These are phyloP conservation scores for Digitonthophagus gazella DNA, from an alignment of 2,888 invertebrate genomes.

Conservation along the genomic window DNA sequence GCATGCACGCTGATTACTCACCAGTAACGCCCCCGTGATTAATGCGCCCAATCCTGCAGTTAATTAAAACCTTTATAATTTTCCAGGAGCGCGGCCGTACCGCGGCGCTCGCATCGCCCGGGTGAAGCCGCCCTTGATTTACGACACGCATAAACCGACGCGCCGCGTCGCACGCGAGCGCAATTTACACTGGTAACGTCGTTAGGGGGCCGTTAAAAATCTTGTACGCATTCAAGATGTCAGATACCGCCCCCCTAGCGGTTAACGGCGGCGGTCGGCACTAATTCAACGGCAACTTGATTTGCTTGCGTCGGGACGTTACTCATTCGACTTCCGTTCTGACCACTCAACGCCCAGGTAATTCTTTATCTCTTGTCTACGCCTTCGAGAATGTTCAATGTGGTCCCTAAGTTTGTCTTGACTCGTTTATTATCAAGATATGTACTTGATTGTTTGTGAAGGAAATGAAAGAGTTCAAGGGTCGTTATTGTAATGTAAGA, in stretches of 20 bases:
- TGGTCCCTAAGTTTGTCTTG: no score
- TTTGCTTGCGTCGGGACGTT: neutral
- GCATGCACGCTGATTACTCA: constrained; percentile 47
- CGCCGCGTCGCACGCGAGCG: constrained; percentile 3
- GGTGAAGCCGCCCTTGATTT: constrained; percentile 11
- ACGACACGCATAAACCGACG: constrained; percentile 12
- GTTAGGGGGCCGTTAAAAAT: neutral
- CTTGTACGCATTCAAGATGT: neutral
- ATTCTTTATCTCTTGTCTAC: neutral
- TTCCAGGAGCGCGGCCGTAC: constrained; percentile 37
- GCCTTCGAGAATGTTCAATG: no score
- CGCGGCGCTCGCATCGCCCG: constrained; percentile 33
- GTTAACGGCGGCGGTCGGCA: neutral
- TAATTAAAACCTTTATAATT: constrained; percentile 51
- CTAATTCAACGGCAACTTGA: neutral
- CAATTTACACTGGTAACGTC: constrained; percentile 7
- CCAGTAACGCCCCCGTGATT: constrained; percentile 48
- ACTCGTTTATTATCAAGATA: no score
- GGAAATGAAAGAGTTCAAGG: no score
- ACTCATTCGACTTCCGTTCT: neutral
- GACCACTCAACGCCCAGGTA: neutral
- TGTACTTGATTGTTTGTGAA: no score
- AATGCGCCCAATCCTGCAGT: constrained; percentile 47
- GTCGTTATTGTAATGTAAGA: no score
- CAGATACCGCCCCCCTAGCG: neutral